Percentiles rank a stretch among this genome's conserved stretches.
phyloP scores from a whole-genome alignment of 37 sponge, comb jelly and placozoan genomes.

The Ephydatia muelleri region DNA sequence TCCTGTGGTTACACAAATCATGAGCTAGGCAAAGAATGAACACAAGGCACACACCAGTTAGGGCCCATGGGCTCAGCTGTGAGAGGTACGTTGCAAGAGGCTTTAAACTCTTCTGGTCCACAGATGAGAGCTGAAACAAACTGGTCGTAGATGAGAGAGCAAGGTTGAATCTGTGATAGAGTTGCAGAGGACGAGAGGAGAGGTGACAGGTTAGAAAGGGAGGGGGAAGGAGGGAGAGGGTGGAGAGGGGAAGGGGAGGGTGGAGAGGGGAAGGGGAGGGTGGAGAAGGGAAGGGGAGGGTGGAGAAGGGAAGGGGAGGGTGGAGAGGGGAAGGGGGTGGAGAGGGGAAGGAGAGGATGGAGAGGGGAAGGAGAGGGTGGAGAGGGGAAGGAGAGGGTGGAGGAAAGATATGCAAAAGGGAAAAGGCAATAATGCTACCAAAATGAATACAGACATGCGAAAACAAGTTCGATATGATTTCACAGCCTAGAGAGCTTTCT shows the following conservation, averaged over 20 bases:
- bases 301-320: neutral
- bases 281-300: neutral
- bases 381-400: slow-evolving; percentile 6
- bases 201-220: neutral
- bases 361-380: slow-evolving; percentile 11
- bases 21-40: neutral
- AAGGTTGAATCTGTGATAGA: neutral
- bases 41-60: neutral
- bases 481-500: neutral
- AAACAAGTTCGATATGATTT: neutral
- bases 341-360: neutral
- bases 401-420: neutral
- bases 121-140: neutral
- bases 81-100: neutral
- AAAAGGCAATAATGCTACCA: neutral
- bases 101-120: neutral
- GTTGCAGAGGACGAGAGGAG: neutral
- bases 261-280: neutral
- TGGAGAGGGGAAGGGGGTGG: neutral
- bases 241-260: slow-evolving; percentile 10
- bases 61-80: neutral
- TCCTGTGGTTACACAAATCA: slow-evolving; percentile 15
- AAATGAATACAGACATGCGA: neutral
- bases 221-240: neutral
- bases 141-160: neutral